A percentile compares a stretch with the other conserved stretches of the same genome.
Conservation (phyloP, 2,113 vertebrate genomes). For the Sterrhoptilus dennistouni region DNA sequence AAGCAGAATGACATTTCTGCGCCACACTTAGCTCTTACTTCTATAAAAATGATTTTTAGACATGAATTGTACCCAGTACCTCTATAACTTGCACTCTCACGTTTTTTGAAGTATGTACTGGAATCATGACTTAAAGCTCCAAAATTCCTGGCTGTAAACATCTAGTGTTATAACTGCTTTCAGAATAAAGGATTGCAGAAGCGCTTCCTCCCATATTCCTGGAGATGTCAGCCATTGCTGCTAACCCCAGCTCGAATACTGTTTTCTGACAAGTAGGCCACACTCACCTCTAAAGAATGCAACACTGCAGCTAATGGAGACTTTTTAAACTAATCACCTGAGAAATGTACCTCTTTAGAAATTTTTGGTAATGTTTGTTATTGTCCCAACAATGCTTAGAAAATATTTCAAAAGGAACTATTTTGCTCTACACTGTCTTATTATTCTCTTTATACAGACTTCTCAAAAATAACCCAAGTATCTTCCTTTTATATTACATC, state of each 20-base stretch:
- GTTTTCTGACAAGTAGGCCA: not conserved
- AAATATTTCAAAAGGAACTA: not conserved
- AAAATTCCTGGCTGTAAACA: not conserved
- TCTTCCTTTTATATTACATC: not conserved
- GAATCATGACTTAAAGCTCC: not conserved
- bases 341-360: not conserved
- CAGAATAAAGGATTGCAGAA: not conserved
- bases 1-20: not conserved
- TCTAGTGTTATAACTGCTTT: not conserved
- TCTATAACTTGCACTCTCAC: not conserved
- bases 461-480: not conserved
- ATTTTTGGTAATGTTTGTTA: not conserved
- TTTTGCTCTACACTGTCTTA: not conserved
- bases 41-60: not conserved
- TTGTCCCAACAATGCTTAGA: not conserved
- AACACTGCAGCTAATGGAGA: not conserved
- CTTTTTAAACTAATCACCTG: not conserved
- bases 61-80: not conserved
- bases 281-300: not conserved
- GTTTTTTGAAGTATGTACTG: not conserved
- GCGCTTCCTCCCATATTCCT: not conserved
- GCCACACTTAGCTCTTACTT: not conserved
- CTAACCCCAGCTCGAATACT: not conserved
- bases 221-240: fast-evolving
- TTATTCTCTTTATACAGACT: not conserved